Conservation (phyloP, 1,140 invertebrate species). For the Drosophila kurseongensis region DNA sequence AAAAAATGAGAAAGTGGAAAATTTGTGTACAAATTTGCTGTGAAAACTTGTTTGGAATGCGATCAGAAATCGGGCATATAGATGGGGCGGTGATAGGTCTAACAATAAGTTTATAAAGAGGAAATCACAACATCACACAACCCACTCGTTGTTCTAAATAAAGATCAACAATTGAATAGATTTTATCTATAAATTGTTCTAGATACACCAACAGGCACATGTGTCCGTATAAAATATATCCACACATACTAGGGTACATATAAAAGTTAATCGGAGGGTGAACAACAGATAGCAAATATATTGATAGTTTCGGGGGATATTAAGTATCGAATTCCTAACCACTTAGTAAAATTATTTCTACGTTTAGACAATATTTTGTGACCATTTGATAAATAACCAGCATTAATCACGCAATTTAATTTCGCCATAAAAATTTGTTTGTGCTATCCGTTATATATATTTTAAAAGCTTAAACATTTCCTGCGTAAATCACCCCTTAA, state of each 20-base stretch:
- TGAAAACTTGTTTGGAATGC: slow-evolving; percentile 34
- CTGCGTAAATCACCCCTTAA: slow-evolving; percentile 11
- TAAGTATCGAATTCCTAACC: no score
- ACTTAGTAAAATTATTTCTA: no score
- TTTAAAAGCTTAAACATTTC: not conserved
- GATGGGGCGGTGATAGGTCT: slow-evolving; percentile 34
- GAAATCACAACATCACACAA: slow-evolving; percentile 32
- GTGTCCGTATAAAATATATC: not conserved
- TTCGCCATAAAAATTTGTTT: slow-evolving; percentile 7
- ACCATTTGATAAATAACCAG: slow-evolving; percentile 8
- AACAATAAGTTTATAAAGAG: slow-evolving; percentile 40
- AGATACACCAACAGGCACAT: slow-evolving; percentile 14
- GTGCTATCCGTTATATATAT: slow-evolving; percentile 8
- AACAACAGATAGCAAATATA: no score
- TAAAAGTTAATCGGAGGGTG: slow-evolving; percentile 17
- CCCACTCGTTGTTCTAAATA: slow-evolving; percentile 46
- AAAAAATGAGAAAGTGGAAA: slow-evolving; percentile 8
- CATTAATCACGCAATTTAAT: slow-evolving; percentile 11
- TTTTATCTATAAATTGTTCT: slow-evolving; percentile 49
- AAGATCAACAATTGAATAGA: slow-evolving; percentile 53
- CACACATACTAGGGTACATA: slow-evolving; percentile 16
- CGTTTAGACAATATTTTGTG: no score
- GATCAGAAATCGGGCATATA: slow-evolving; percentile 22
- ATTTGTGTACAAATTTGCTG: slow-evolving; percentile 22
- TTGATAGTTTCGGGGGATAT: no score